phyloP scores from a whole-genome alignment of 2,888 invertebrate species.

The Xanthia icteritia region DNA sequence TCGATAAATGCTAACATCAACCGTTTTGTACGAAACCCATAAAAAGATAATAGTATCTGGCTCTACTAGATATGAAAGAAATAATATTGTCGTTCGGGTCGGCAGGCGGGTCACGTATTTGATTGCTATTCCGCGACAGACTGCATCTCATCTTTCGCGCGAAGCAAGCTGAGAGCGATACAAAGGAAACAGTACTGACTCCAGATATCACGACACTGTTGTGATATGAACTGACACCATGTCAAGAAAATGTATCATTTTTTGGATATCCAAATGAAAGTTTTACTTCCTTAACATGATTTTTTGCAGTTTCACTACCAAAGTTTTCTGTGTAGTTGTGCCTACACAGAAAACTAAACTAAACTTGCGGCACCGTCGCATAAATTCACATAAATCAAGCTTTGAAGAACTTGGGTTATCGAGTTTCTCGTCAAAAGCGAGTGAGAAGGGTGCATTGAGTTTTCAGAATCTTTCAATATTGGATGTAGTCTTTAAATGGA shows the following conservation, averaged over 20 bases:
- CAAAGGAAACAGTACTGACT: conserved; percentile 1
- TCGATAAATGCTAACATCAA: background rate
- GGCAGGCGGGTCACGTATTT: conserved; percentile 52
- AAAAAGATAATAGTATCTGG: conserved; percentile 22
- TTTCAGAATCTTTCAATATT: background rate
- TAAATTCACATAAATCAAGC: no score
- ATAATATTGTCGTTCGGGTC: conserved; percentile 9
- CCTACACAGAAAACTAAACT: background rate
- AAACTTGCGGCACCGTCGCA: background rate
- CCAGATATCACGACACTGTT: conserved; percentile 3
- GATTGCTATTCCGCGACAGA: conserved; percentile 43
- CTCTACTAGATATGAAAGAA: conserved; percentile 11
- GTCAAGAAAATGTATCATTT: background rate
- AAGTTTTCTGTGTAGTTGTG: no score
- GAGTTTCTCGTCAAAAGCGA: background rate
- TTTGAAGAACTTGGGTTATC: background rate
- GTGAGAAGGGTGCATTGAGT: background rate
- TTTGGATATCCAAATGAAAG: background rate
- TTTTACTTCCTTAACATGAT: background rate
- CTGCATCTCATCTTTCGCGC: conserved; percentile 35
- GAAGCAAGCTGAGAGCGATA: conserved; percentile 1
- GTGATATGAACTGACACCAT: background rate
- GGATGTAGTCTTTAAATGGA: background rate
- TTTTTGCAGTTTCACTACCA: background rate
- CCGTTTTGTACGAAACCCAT: conserved; percentile 2